A percentile compares a stretch with the other conserved stretches of the same genome.
Evolutionary conservation across 2,888 invertebrate genomes (phyloP).

Genomic region (Ophioninae sp.): DNA sequence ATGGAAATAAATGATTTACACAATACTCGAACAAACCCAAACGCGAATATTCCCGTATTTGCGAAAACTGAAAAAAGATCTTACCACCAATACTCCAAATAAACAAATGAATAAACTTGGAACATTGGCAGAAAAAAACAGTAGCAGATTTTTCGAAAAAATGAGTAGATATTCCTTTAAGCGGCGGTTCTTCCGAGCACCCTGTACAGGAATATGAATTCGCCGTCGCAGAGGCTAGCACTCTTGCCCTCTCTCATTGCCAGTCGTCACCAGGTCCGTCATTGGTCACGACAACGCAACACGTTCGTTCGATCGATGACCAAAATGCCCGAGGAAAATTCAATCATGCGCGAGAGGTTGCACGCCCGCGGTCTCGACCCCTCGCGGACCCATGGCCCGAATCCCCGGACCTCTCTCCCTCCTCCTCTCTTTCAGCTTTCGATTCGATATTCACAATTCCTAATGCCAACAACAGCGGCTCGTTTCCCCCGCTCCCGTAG

Average conservation of each 20-base stretch:
- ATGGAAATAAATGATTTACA: no score
- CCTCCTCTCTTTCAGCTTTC: neutral
- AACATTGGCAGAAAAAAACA: no score
- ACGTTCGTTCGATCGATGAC: constrained; percentile 56
- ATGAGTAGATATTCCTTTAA: no score
- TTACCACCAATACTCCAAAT: no score
- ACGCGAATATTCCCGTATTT: no score
- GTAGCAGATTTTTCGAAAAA: no score
- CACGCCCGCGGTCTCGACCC: neutral
- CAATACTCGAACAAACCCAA: no score
- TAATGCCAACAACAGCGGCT: constrained; percentile 45
- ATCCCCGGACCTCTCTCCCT: neutral
- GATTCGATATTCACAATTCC: constrained; percentile 59
- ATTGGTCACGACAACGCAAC: constrained; percentile 47
- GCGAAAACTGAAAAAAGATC: no score
- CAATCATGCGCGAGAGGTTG: constrained; percentile 34
- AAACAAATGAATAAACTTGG: no score
- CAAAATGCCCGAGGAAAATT: constrained; percentile 22
- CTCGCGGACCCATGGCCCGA: neutral
- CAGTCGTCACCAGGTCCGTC: constrained; percentile 36
- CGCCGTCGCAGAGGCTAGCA: neutral
- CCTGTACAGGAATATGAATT: no score
- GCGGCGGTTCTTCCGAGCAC: no score
- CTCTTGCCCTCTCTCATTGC: neutral
- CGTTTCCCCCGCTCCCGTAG: neutral